Conservation (phyloP, 1,140 invertebrate genomes). For the Cepaea nemoralis region DNA sequence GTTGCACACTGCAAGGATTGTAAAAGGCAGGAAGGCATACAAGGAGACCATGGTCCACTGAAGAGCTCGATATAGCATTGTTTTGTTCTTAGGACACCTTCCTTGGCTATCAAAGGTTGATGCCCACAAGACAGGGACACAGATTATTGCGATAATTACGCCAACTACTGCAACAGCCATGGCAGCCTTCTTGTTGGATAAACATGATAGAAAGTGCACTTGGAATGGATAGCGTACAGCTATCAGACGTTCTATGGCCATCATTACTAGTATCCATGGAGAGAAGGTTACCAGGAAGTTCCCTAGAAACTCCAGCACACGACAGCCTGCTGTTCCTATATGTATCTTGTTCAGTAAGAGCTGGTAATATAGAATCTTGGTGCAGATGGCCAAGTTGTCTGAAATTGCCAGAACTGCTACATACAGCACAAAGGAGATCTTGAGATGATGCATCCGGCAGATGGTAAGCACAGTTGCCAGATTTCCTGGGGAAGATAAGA, state of each 20-base stretch:
- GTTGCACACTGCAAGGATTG: constrained; percentile 55
- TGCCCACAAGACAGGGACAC: constrained; percentile 38
- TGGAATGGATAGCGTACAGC: constrained; percentile 27
- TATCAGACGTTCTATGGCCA: constrained; percentile 59
- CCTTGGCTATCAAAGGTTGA: not conserved
- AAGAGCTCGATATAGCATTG: constrained; percentile 13
- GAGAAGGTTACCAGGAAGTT: constrained; percentile 54
- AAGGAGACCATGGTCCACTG: constrained; percentile 56
- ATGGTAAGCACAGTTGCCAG: constrained; percentile 55
- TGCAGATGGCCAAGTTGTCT: constrained; percentile 51
- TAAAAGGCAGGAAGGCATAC: constrained; percentile 56
- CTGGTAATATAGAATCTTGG: constrained; percentile 49
- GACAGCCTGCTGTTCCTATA: constrained; percentile 43
- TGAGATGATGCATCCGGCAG: constrained; percentile 49
- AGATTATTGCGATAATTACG: constrained; percentile 26
- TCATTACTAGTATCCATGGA: constrained; percentile 62
- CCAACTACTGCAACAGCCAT: constrained; percentile 16
- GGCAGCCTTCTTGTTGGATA: constrained; percentile 8
- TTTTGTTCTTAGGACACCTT: not conserved
- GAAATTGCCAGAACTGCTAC: constrained; percentile 56
- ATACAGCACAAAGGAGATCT: constrained; percentile 53
- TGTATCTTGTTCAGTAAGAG: constrained; percentile 38
- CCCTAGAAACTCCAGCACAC: constrained; percentile 51
- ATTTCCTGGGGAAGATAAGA: constrained; percentile 53
- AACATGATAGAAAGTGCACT: constrained; percentile 21